phyloP scores from a whole-genome alignment of 2,888 invertebrate genomes.

The Eugnorisma glareosa region DNA sequence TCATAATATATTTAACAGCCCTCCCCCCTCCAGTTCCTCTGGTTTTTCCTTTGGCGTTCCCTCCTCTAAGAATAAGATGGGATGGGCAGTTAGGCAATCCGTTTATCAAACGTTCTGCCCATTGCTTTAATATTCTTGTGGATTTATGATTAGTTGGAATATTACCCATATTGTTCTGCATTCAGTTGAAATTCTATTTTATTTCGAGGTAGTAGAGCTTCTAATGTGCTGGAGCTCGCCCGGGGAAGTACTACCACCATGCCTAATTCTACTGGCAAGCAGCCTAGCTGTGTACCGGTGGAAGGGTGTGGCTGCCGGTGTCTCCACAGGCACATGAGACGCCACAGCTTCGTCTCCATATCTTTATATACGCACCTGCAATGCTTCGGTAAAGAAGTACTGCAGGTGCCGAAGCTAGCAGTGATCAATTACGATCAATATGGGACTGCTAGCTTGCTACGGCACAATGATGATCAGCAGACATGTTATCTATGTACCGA shows the following conservation, averaged over 20 bases:
- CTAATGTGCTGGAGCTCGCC: constrained; percentile 4
- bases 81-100: background rate
- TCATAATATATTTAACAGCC: background rate
- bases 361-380: background rate
- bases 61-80: background rate
- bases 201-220: background rate
- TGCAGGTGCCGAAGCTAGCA: background rate
- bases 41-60: background rate
- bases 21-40: too few relatives aligned
- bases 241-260: constrained; percentile 16
- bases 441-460: background rate
- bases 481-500: too few relatives aligned
- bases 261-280: background rate
- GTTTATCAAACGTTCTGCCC: background rate
- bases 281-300: background rate
- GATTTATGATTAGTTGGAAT: background rate
- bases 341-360: background rate
- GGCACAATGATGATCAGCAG: too few relatives aligned
- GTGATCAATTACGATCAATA: background rate
- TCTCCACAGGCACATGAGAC: background rate
- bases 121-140: background rate
- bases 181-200: background rate
- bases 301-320: background rate
- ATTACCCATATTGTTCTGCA: background rate
- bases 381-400: background rate